Evolutionary conservation across 1,140 invertebrate genomes (phyloP), one percentile per base, ranked within the genome.

Genomic region (Drosophila repletoides): DNA sequence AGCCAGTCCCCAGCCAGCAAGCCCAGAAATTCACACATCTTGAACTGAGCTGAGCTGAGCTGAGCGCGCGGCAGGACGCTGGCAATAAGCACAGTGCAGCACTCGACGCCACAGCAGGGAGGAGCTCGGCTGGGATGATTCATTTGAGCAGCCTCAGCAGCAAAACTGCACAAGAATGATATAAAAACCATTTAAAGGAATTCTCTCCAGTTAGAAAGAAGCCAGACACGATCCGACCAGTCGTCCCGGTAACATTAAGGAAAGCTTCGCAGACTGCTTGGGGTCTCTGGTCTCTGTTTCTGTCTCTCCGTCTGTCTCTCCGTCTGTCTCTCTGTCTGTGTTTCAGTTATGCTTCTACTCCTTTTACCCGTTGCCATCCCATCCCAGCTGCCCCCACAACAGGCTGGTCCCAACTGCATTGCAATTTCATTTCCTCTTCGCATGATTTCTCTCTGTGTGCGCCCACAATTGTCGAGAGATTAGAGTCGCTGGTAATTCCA

Each of bases 391-490:
- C 38, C n/a, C n/a, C n/a, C n/a, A n/a, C n/a, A n/a, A n/a, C 46
- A 51, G 21, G 22, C 34, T 10, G 29, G 48, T 40, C 68, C 53
- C 70, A 79, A 73, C 77, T 84, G 73, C 79, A 83, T 59, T 72
- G 75, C 55, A 76, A 84, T 84, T 84, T 68, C 64, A 83, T 83
- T 83, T 84, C 79, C 70, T 83, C 56, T 71, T 76, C 73, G 72
- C 79, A 81, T 83, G 76, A 81, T 84, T 71, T 84, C 66, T 59
- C 60, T 65, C 76, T 64, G 74, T 74, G 70, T 61, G 80, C 80
- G 80, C 80, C 80, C 81, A 86, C 80, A 86, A 86, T 86, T 86
- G 80, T 87, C 81, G 76, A 86, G 81, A 86, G 80, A 86, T 86
- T 86, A 86, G 80, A 86, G 80, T 75, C 72, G 80, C 81, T 84